Evolutionary conservation across 2,888 invertebrate species (phyloP), one percentile per base, ranked within the genome.

Genomic region (Polyommatus iphigenia): DNA sequence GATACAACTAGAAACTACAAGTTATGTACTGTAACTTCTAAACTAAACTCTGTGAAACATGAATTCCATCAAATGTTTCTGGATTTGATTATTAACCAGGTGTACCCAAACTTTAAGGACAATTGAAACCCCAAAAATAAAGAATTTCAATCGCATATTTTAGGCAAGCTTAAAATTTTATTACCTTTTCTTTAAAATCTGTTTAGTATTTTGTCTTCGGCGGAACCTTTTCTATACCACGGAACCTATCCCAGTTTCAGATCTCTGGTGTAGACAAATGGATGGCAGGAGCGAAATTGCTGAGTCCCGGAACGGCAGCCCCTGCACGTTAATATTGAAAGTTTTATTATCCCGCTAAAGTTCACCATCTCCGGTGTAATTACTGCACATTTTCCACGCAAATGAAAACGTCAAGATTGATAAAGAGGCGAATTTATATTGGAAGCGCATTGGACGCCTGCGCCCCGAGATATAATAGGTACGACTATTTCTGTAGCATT

Each of bases 291-390:
- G 79, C 72, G 78, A 79, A 80, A 81, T 81, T 81, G 81, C 81
- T 78, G 77, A 77, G 80, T 79, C 77, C 80, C 76, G 81, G 81
- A 83, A 81, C 81, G 76, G 81, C 78, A 78, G 80, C 81, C 81
- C 81, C 80, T 82, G 81, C 80, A 81, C 82, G 81, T 82, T 83
- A 82, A 83, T 84, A 83, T 82, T 82, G 81, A 81, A 83, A 83
- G 80, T 83, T 81, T 78, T 81, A 81, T 80, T 82, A 78, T 78
- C 76, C 80, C 79, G 79, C 80, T 78, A 78, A 79, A 82, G 80
- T 82, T 81, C 75, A 79, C 79, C 79, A 79, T 79, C 80, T 80
- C 79, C 79, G 78, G 78, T 77, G 79, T 79, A 81, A 81, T 81
- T 81, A 80, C 81, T 36, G 71, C 32, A 78, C 79, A 79, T 81